Base-by-base conservation (phyloP, 92 coral and sea anemone species). In the Epizoanthus rinbou region DNA sequence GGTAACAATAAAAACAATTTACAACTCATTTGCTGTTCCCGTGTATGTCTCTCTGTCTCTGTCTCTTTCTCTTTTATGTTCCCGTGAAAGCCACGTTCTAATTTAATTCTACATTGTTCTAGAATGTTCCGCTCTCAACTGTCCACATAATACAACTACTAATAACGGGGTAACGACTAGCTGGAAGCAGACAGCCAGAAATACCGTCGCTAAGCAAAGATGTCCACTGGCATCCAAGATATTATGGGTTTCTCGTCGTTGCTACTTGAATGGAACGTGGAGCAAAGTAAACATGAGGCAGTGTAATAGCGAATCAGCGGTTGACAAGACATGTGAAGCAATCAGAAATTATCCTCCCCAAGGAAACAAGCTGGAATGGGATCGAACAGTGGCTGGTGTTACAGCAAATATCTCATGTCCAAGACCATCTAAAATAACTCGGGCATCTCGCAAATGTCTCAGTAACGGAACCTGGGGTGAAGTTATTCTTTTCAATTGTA, bases 181-280 rank as follows among this genome's bases (percentile, higher is more conserved):
- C 0, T 64, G 68, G 68, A 24, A 24, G 35, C 14, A 39, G 31
- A 64, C 37, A 64, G 39, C 69, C 31, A 33, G 10, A 22, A 35
- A 35, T 17, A 25, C 41, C 15, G 11, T 6, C 35, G 69, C 69
- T 64, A 9, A 8, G 3, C 69, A 25, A 64, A 11, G 5, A 33
- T 65, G 71, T 14, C 43, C 41, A 65, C 0, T 24, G 1, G 43
- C n/a, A 23, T 37, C 35, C 71, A 14, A 65, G 10, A 23, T 2
- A 3, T 28, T n/a, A 21, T 65, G 15, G 16, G 45, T 37, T 65
- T 0, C 0, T 10, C 70, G 70, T 11, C 18, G 3, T 65, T 65
- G 70, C 70, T 28, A 24, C 70, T 28, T 6, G 13, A 65, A 65
- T 65, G 70, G 70, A 65, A 28, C 70, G 13, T 65, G 70, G 70